Base-by-base conservation (phyloP, 2,888 invertebrate genomes). In the Melolontha melolontha region DNA sequence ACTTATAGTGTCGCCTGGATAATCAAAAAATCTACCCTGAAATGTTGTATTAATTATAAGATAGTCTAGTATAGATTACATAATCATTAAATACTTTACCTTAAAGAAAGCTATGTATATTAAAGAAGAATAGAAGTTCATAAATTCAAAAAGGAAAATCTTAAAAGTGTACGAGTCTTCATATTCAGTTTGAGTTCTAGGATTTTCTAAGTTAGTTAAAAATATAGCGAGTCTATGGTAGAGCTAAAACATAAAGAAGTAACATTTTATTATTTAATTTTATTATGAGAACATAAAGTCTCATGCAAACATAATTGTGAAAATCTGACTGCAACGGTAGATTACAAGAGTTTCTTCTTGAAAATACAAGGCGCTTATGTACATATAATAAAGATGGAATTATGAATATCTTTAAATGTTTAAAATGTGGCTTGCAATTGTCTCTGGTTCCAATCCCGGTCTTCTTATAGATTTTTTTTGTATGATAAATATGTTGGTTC, bases 91-190 rank as follows among this genome's bases (percentile, higher is more conserved):
- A 42, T 55, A 66, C 81, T 34, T 83, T 82, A 94, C 95, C 89
- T 98, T 98, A 82, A 98, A 97, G 83, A 98, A 98, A 0, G 98
- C 98, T 64, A 99, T 98, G 83, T 98, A 99, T 76, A 98, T 96
- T n/a, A 98, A 88, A 0, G 98, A 97, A 0, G 97, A 96, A 82
- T 98, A 99, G 83, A 94, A 98, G 83, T 98, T 99, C 88, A 98
- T 95, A 81, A 98, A 98, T 82, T 99, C 97, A 79, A 99, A 97
- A 77, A 97, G 89, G 86, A 97, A 99, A 83, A 98, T 96, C 84
- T 98, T 98, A 83, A 98, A 94, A 0, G 97, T 98, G 82, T 95
- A 97, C 0, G 96, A 97, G 80, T 97, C 95, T 83, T 99, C 98
- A 80, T 97, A 98, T 82, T 98, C 97, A 0, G 93, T 94, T 82